Percentiles rank a stretch among this genome's conserved stretches.
phyloP scores from a whole-genome alignment of 2,888 invertebrate genomes.

The Embidobia sp. region DNA sequence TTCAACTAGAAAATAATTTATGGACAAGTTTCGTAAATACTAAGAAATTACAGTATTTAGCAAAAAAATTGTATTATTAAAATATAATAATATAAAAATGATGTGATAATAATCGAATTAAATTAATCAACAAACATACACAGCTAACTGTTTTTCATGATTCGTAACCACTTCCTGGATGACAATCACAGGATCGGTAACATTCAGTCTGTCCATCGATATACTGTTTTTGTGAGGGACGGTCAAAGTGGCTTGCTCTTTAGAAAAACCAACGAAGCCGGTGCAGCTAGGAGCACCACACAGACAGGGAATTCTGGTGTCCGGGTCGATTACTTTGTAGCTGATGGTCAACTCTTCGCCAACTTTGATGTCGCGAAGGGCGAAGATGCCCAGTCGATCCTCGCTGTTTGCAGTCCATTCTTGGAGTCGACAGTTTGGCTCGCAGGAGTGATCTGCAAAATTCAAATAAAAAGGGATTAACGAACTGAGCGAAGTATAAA shows the following conservation, averaged over 20 bases:
- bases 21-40: no score
- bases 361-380: slow-evolving; percentile 30
- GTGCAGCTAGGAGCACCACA: slow-evolving; percentile 29
- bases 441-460: slow-evolving; percentile 55
- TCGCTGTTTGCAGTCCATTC: slow-evolving; percentile 14
- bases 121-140: no score
- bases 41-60: no score
- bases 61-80: not conserved
- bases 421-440: slow-evolving; percentile 41
- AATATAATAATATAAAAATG: not conserved
- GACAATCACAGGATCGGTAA: no score
- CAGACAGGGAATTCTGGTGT: slow-evolving; percentile 29
- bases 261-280: slow-evolving; percentile 25
- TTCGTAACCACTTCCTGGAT: no score
- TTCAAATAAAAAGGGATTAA: no score
- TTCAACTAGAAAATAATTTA: no score
- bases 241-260: slow-evolving; percentile 16
- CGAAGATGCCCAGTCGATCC: slow-evolving; percentile 35
- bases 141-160: no score
- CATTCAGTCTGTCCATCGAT: no score
- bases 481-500: no score
- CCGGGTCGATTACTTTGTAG: slow-evolving; percentile 14
- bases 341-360: slow-evolving; percentile 51
- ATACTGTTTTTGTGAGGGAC: no score
- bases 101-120: not conserved